Conservation (phyloP, 2,888 invertebrate species). For the Ectemnius cavifrons region DNA sequence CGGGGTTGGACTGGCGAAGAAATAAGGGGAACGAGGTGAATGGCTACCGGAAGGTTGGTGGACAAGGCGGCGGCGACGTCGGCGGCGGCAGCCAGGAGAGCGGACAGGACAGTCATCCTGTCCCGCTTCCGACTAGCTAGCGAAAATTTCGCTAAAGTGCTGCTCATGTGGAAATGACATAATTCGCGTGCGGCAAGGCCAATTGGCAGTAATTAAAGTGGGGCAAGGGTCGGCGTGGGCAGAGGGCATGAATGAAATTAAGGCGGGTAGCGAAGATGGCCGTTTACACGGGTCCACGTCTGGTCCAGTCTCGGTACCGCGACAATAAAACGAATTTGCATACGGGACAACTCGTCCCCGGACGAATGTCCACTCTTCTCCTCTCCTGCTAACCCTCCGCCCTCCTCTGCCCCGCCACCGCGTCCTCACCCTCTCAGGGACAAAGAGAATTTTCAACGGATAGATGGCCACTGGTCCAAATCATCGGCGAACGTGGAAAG, state of each 20-base stretch:
- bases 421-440: not conserved
- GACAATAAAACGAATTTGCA: slow-evolving; percentile 77
- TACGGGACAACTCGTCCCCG: slow-evolving; percentile 70
- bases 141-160: slow-evolving; percentile 63
- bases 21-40: slow-evolving; percentile 8
- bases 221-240: slow-evolving; percentile 41
- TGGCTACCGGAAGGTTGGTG: slow-evolving; percentile 14
- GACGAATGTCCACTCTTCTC: slow-evolving; percentile 54
- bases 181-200: slow-evolving; percentile 73
- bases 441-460: slow-evolving; percentile 64
- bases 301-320: slow-evolving; percentile 62
- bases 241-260: slow-evolving; percentile 73
- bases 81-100: slow-evolving; percentile 29
- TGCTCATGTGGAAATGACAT: slow-evolving; percentile 71
- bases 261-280: slow-evolving; percentile 71
- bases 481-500: slow-evolving; percentile 59
- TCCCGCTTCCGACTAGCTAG: slow-evolving; percentile 64
- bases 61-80: not conserved
- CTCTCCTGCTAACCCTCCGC: not conserved
- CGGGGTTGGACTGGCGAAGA: slow-evolving; percentile 1
- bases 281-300: slow-evolving; percentile 71
- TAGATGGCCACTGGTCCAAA: slow-evolving; percentile 65
- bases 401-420: slow-evolving; percentile 7
- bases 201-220: slow-evolving; percentile 77
- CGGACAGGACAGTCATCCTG: slow-evolving; percentile 50